A percentile compares a stretch with the other conserved stretches of the same genome.
These are phyloP conservation scores for Muscicapa adusta DNA, from an alignment of 2,113 vertebrate genomes.

Conservation along the genomic window DNA sequence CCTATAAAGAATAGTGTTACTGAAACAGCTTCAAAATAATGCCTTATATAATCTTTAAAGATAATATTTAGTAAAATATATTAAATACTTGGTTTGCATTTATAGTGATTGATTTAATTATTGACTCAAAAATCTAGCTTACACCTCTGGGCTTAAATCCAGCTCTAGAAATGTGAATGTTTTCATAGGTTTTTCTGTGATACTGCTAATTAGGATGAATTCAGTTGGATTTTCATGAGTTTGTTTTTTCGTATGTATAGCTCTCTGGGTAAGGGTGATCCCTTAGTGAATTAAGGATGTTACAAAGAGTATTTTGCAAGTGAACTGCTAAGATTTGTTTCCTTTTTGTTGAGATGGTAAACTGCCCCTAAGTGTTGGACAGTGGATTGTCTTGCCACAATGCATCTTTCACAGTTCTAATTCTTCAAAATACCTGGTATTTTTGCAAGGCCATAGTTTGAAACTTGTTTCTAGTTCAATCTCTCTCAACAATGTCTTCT, in stretches of 20 bases:
- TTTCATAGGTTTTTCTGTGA: background rate
- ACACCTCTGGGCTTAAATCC: background rate
- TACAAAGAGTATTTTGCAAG: background rate
- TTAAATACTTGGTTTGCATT: background rate
- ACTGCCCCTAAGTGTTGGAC: background rate
- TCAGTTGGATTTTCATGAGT: background rate
- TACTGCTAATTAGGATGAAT: background rate
- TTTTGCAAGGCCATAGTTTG: too few relatives aligned
- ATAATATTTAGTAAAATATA: background rate
- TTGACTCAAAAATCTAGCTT: background rate
- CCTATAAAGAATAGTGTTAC: background rate
- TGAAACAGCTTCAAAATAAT: background rate
- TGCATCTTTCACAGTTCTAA: too few relatives aligned
- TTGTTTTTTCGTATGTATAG: background rate
- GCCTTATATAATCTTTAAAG: background rate
- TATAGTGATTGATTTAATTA: background rate
- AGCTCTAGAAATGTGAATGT: background rate
- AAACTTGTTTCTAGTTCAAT: too few relatives aligned
- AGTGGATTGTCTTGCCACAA: too few relatives aligned
- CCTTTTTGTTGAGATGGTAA: background rate
- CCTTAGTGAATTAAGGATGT: background rate
- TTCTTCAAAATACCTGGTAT: too few relatives aligned
- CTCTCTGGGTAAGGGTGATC: background rate
- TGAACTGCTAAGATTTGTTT: background rate
- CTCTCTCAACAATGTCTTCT: too few relatives aligned